phyloP scores from a whole-genome alignment of 2,797 vertebrate genomes.

The Synaphobranchus kaupii region DNA sequence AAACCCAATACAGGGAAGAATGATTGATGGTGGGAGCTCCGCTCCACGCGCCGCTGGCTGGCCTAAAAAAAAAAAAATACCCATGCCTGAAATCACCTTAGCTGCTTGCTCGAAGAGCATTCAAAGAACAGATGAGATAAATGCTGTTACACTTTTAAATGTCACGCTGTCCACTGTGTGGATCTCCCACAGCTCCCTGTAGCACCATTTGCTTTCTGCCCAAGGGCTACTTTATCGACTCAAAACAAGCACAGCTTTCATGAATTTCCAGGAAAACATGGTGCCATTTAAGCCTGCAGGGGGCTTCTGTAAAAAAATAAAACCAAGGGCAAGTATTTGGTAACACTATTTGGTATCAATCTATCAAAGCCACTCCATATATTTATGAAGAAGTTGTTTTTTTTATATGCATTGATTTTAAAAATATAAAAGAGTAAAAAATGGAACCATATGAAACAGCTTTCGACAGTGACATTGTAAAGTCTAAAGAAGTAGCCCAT shows the following conservation, averaged over 20 bases:
- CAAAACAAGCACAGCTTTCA: background rate
- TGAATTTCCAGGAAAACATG: background rate
- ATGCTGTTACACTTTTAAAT: background rate
- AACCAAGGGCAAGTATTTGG: background rate
- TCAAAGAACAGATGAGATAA: background rate
- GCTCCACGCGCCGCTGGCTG: background rate
- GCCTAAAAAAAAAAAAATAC: background rate
- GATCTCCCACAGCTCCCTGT: background rate
- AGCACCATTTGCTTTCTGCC: background rate
- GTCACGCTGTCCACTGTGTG: background rate
- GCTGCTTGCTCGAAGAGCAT: background rate
- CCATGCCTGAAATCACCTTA: background rate
- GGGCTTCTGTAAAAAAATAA: background rate
- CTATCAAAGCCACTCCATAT: background rate
- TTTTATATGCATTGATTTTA: no score
- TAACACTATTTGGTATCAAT: background rate
- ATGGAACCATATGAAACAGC: no score
- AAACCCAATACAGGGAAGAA: conserved; percentile 56
- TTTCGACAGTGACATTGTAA: no score
- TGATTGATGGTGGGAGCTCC: conserved; percentile 50
- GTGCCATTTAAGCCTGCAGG: background rate
- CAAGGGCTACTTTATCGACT: background rate
- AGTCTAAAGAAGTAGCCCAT: no score
- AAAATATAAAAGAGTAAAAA: no score
- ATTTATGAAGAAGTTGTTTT: background rate